phyloP scores from a whole-genome alignment of 2,113 vertebrate genomes.

The Larimichthys polyactis region DNA sequence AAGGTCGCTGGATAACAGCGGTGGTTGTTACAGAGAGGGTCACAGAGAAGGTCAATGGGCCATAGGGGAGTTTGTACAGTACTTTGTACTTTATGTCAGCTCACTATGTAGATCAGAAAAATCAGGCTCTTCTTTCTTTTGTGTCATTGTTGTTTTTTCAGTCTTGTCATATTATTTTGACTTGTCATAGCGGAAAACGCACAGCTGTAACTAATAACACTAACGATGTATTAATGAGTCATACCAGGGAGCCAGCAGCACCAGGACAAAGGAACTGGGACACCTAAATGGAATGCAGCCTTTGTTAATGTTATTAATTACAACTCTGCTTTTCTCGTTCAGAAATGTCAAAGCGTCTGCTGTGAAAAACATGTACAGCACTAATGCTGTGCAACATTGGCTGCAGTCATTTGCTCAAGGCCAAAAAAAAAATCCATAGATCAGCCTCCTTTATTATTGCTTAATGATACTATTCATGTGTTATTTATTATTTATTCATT shows the following conservation, averaged over 20 bases:
- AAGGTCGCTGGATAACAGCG: conserved; percentile 53
- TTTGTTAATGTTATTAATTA: conserved; percentile 15
- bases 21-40: background rate
- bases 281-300: background rate
- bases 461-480: conserved; percentile 10
- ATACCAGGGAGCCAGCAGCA: background rate
- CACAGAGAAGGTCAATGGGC: background rate
- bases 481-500: background rate
- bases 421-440: background rate
- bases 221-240: background rate
- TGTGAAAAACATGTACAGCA: conserved; percentile 20
- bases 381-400: background rate
- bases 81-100: background rate
- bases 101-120: background rate
- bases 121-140: background rate
- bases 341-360: conserved; percentile 14
- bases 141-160: background rate
- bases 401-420: conserved; percentile 1
- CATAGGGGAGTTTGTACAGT: background rate
- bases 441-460: conserved; percentile 2
- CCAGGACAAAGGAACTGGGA: background rate
- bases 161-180: background rate
- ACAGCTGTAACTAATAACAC: background rate
- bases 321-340: background rate
- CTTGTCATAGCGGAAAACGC: background rate